phyloP scores from a whole-genome alignment of 2,888 invertebrate species.

The Lycocerus yunnanus region DNA sequence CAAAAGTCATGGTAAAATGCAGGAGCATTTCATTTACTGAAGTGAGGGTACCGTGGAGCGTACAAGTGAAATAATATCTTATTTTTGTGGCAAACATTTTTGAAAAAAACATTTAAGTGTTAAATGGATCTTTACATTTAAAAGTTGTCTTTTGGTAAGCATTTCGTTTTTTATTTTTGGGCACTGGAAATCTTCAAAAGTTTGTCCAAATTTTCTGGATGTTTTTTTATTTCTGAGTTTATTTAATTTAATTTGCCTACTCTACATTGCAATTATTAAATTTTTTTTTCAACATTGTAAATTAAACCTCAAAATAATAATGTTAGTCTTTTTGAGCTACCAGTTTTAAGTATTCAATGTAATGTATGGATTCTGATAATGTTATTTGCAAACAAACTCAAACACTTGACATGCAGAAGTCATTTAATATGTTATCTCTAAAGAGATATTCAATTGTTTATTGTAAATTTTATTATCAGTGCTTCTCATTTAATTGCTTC shows the following conservation, averaged over 20 bases:
- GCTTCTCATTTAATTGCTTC: neutral
- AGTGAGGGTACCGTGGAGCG: neutral
- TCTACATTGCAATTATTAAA: no score
- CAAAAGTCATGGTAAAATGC: neutral
- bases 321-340: neutral
- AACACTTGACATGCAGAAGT: neutral
- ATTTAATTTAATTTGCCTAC: no score
- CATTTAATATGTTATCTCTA: neutral
- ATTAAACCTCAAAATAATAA: no score
- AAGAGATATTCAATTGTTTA: neutral
- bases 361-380: neutral
- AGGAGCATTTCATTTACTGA: neutral
- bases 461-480: neutral
- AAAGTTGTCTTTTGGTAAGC: neutral
- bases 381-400: neutral
- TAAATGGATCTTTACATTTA: neutral
- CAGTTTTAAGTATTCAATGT: neutral
- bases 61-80: neutral
- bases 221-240: no score
- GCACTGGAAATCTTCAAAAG: neutral
- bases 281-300: no score
- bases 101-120: neutral
- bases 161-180: neutral
- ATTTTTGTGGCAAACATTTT: neutral
- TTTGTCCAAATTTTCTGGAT: neutral